phyloP scores from a whole-genome alignment of 2,113 vertebrate genomes.

The Eubucco bourcierii region DNA sequence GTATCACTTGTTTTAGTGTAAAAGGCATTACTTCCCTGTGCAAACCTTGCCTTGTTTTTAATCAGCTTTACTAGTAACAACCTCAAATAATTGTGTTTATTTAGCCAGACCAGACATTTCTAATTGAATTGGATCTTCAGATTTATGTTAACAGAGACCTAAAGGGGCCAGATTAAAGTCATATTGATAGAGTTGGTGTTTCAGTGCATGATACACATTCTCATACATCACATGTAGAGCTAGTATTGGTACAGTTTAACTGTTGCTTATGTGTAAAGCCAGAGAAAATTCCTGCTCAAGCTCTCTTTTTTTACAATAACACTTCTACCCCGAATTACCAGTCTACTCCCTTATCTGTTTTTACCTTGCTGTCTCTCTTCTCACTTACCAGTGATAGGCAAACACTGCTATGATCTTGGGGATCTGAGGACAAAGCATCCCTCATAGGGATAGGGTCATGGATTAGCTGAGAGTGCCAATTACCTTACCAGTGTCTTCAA shows the following conservation, averaged over 20 bases:
- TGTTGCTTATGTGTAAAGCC: neutral
- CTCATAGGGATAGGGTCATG: neutral
- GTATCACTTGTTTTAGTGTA: neutral
- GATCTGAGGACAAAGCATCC: neutral
- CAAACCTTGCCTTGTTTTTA: neutral
- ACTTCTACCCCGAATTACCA: neutral
- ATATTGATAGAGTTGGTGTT: neutral
- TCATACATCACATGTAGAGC: no score
- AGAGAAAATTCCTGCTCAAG: neutral
- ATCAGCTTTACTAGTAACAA: neutral
- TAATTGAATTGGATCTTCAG: neutral
- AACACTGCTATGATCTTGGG: neutral
- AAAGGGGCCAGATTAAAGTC: neutral
- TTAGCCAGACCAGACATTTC: neutral
- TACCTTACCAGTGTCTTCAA: neutral
- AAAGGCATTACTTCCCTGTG: neutral
- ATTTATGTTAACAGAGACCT: neutral
- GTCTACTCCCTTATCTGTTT: neutral
- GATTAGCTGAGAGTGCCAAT: neutral
- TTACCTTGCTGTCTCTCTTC: neutral
- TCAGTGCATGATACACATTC: neutral
- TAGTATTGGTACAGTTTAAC: neutral
- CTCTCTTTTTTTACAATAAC: neutral
- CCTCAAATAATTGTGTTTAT: neutral
- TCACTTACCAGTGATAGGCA: neutral